Conservation (phyloP, 2,113 vertebrate genomes). For the Tupaia tana region DNA sequence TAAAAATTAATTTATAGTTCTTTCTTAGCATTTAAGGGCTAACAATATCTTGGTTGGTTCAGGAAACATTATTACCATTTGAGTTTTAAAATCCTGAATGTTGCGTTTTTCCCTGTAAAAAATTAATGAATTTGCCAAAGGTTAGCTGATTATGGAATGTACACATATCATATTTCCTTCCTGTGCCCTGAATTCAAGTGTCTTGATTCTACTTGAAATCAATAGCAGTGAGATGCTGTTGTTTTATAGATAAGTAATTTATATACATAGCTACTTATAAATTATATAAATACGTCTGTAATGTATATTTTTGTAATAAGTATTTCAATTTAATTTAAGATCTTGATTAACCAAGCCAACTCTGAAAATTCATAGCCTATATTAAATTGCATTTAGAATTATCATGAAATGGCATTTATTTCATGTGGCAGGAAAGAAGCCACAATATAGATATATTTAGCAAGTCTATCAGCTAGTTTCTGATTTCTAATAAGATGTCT, state of each 20-base stretch:
- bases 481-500: background rate
- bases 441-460: background rate
- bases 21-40: slow-evolving; percentile 67
- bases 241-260: slow-evolving; percentile 58
- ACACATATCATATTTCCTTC: slow-evolving; percentile 81
- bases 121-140: slow-evolving; percentile 83
- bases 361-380: slow-evolving; percentile 56
- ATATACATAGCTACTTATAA: slow-evolving; percentile 40
- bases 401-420: background rate
- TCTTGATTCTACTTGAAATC: slow-evolving; percentile 80
- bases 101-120: slow-evolving; percentile 82
- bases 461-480: background rate
- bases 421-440: slow-evolving; percentile 5
- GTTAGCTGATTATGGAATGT: slow-evolving; percentile 78
- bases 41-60: slow-evolving; percentile 78
- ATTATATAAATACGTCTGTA: slow-evolving; percentile 30
- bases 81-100: slow-evolving; percentile 81
- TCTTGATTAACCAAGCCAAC: slow-evolving; percentile 50
- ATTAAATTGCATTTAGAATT: slow-evolving; percentile 42
- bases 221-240: slow-evolving; percentile 63
- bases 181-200: slow-evolving; percentile 74
- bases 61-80: slow-evolving; percentile 79
- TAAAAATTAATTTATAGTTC: slow-evolving; percentile 83
- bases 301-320: slow-evolving; percentile 42
- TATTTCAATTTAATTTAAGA: slow-evolving; percentile 29